A percentile compares a stretch with the other conserved stretches of the same genome.
These are phyloP conservation scores for Lepus timidus DNA, from an alignment of 2,113 vertebrate genomes.

Conservation along the genomic window DNA sequence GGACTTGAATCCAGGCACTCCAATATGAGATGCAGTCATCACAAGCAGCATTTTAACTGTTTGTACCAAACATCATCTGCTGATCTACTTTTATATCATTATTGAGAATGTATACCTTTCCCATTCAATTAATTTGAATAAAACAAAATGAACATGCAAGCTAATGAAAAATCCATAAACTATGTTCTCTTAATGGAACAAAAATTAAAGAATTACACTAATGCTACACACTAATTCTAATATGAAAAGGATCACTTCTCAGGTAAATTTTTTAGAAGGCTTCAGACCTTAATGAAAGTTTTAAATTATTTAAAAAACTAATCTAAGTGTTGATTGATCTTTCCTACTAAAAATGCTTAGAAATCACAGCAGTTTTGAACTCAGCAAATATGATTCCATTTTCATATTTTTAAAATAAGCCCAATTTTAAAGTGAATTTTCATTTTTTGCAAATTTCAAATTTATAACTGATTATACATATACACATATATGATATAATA, in stretches of 20 bases:
- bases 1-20: no score
- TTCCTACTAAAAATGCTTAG: conserved; percentile 4
- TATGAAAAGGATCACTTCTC: neutral
- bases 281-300: neutral
- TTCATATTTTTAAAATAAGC: conserved; percentile 23
- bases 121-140: neutral
- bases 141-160: neutral
- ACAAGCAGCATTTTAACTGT: no score
- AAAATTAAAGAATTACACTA: neutral
- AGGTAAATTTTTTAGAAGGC: conserved; percentile 25
- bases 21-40: no score
- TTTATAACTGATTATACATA: neutral
- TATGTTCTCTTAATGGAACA: neutral
- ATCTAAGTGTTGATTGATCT: neutral
- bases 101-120: neutral
- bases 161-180: neutral
- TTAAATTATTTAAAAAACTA: neutral
- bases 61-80: no score
- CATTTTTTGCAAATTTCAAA: neutral
- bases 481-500: neutral
- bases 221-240: neutral
- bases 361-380: neutral
- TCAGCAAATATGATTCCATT: neutral
- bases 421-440: neutral
- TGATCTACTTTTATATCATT: neutral